Conservation (phyloP, 1,140 invertebrate species). For the Nautilus pompilius region DNA sequence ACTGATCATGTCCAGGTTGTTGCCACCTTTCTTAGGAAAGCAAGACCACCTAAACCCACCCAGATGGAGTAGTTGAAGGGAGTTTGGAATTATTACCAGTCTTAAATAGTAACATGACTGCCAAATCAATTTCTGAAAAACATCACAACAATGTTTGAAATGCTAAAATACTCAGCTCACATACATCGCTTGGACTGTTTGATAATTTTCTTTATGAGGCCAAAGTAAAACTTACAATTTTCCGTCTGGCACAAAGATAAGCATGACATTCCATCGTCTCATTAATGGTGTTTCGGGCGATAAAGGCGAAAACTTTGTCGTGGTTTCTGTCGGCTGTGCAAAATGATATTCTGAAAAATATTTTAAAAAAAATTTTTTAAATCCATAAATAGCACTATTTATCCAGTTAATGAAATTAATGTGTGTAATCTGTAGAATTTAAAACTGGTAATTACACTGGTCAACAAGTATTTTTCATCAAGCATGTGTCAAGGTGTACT, state of each 20-base stretch:
- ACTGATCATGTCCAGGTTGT: no score
- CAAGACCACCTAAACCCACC: no score
- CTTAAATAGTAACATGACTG: no score
- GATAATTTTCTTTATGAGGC: no score
- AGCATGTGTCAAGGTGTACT: neutral
- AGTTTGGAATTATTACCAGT: no score
- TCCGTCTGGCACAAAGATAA: slow-evolving; percentile 77
- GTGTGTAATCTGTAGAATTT: neutral
- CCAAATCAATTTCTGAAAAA: no score
- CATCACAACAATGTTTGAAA: no score
- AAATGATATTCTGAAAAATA: slow-evolving; percentile 75
- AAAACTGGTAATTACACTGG: neutral
- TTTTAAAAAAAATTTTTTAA: slow-evolving; percentile 5
- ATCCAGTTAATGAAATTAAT: neutral
- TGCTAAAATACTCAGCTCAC: no score
- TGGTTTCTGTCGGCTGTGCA: slow-evolving; percentile 82
- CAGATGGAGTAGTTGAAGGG: no score
- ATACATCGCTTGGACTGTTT: no score
- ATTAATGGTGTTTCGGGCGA: slow-evolving; percentile 68
- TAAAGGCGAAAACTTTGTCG: slow-evolving; percentile 82
- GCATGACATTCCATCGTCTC: slow-evolving; percentile 83
- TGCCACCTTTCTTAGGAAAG: no score
- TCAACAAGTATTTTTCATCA: neutral
- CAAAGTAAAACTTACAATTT: slow-evolving; percentile 68
- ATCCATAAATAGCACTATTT: neutral